A percentile compares a stretch with the other conserved stretches of the same genome.
Conservation (phyloP, 2,888 invertebrate species). For the Tenthredo notha region DNA sequence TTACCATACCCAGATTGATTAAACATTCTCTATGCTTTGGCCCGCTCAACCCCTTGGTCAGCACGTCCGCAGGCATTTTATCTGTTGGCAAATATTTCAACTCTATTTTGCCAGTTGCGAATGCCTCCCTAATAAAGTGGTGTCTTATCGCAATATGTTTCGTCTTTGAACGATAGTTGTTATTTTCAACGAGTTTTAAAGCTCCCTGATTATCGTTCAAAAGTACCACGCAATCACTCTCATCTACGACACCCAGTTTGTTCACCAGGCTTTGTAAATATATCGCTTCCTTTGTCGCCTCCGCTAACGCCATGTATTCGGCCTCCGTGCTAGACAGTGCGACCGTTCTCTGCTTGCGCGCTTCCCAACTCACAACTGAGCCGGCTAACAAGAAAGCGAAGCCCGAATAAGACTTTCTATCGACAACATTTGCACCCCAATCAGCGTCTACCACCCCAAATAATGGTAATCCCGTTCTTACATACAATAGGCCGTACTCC, state of each 20-base stretch:
- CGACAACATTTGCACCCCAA: slow-evolving; percentile 54
- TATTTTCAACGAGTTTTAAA: neutral
- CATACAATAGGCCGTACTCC: slow-evolving; percentile 54
- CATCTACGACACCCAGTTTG: neutral
- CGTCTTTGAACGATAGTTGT: neutral
- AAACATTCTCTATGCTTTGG: neutral
- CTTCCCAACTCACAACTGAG: slow-evolving; percentile 6
- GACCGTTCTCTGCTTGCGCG: slow-evolving; percentile 33
- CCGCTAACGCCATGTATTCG: neutral
- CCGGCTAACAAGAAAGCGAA: slow-evolving; percentile 37
- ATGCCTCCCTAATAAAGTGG: neutral
- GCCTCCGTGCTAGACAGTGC: slow-evolving; percentile 19
- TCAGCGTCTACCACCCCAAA: slow-evolving; percentile 58
- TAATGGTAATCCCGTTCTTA: slow-evolving; percentile 1
- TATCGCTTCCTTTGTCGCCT: neutral
- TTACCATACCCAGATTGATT: neutral
- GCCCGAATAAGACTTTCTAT: slow-evolving; percentile 58
- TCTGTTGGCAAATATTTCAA: neutral
- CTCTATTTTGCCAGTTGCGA: neutral
- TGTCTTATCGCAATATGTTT: neutral
- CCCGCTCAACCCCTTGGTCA: neutral
- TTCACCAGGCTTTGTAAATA: neutral
- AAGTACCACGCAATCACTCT: neutral
- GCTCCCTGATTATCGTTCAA: neutral
- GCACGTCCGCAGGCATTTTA: neutral